Evolutionary conservation across 2,888 invertebrate genomes (phyloP).

Genomic region (Eledona agricola): DNA sequence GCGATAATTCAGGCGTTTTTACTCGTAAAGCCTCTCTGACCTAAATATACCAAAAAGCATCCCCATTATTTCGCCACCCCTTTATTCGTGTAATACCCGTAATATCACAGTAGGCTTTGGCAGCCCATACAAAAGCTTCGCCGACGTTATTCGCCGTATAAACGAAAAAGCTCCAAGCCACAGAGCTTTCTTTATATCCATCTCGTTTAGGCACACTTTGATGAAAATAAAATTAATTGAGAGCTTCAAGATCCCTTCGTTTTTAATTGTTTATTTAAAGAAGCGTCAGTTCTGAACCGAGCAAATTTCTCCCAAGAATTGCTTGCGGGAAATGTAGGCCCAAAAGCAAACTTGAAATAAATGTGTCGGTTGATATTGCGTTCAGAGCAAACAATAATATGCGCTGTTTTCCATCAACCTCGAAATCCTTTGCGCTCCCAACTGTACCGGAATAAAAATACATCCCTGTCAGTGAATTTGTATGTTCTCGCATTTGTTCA

Average conservation of each 20-base stretch:
- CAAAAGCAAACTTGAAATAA: conserved; percentile 30
- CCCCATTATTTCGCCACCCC: conserved; percentile 33
- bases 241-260: conserved; percentile 12
- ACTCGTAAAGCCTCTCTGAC: conserved; percentile 28
- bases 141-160: conserved; percentile 34
- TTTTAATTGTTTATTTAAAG: conserved; percentile 31
- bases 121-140: conserved; percentile 35
- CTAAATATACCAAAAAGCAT: conserved; percentile 37
- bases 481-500: conserved; percentile 9
- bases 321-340: conserved; percentile 6
- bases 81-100: conserved; percentile 37
- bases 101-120: conserved; percentile 37
- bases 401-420: conserved; percentile 22
- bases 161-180: conserved; percentile 30
- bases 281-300: not conserved
- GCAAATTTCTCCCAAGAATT: not conserved
- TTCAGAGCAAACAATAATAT: conserved; percentile 35
- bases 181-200: conserved; percentile 30
- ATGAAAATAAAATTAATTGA: conserved; percentile 35
- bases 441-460: conserved; percentile 28
- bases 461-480: conserved; percentile 19
- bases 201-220: conserved; percentile 23
- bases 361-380: conserved; percentile 30
- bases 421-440: conserved; percentile 24
- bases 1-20: conserved; percentile 30